Evolutionary conservation across 2,888 invertebrate genomes (phyloP).

Genomic region (Chloroclysta siterata): DNA sequence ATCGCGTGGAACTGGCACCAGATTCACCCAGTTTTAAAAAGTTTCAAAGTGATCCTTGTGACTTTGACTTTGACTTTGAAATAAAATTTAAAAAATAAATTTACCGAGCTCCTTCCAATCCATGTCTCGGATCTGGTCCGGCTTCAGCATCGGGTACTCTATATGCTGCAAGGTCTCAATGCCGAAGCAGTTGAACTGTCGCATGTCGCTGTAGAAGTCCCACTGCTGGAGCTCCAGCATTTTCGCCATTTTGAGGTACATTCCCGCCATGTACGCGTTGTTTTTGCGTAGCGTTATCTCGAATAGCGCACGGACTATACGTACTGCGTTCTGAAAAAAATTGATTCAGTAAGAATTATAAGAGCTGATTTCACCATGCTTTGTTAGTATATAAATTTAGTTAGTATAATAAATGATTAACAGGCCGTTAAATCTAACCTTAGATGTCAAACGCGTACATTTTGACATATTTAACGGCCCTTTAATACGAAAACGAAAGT

Average conservation of each 20-base stretch:
- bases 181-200: constrained; percentile 93
- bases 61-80: too few species aligned
- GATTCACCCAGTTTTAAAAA: too few species aligned
- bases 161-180: constrained; percentile 92
- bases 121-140: constrained; percentile 94
- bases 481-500: too few species aligned
- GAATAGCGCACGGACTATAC: constrained; percentile 96
- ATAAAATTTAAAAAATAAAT: not conserved
- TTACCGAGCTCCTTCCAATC: constrained; percentile 93
- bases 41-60: too few species aligned
- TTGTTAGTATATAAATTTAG: too few species aligned
- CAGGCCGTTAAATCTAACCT: too few species aligned
- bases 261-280: constrained; percentile 94
- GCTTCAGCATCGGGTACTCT: constrained; percentile 89
- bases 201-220: constrained; percentile 93
- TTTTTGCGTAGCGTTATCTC: constrained; percentile 96
- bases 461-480: too few species aligned
- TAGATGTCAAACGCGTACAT: too few species aligned
- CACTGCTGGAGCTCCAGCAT: constrained; percentile 97
- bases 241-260: constrained; percentile 94
- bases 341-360: too few species aligned
- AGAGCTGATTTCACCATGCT: too few species aligned
- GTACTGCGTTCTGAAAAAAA: constrained; percentile 90
- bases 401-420: too few species aligned
- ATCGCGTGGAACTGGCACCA: too few species aligned